Percentiles rank a stretch among this genome's conserved stretches.
phyloP scores from a whole-genome alignment of 2,113 vertebrate genomes.

The Osmerus eperlanus region DNA sequence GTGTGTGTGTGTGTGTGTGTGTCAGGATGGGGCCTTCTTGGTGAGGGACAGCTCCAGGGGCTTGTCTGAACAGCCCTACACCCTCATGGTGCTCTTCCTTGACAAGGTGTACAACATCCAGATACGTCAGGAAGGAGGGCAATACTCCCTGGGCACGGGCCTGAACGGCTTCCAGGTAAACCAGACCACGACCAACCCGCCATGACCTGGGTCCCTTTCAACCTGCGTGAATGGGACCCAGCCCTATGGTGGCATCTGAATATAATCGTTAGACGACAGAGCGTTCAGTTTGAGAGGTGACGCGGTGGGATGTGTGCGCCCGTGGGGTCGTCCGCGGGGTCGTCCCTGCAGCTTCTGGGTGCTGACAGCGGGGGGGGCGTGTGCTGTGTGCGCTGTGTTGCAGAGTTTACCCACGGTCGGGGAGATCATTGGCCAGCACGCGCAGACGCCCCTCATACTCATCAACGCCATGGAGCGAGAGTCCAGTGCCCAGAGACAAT shows the following conservation, averaged over 20 bases:
- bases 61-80: conserved; percentile 75
- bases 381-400: conserved; percentile 16
- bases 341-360: no score
- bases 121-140: conserved; percentile 73
- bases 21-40: conserved; percentile 84
- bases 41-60: conserved; percentile 84
- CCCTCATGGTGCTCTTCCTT: conserved; percentile 85
- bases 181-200: neutral
- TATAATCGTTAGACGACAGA: no score
- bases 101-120: conserved; percentile 87
- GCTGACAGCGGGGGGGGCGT: conserved; percentile 32
- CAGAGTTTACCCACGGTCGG: conserved; percentile 78
- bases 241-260: neutral
- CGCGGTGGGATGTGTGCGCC: neutral
- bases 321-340: conserved; percentile 20
- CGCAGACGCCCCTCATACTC: conserved; percentile 76
- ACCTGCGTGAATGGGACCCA: neutral
- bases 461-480: conserved; percentile 78
- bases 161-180: conserved; percentile 78
- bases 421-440: conserved; percentile 80
- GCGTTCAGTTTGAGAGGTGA: no score
- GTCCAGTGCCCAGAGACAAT: conserved; percentile 67
- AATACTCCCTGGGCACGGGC: conserved; percentile 75
- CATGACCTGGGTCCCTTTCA: neutral
- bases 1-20: neutral